Evolutionary conservation across 1,140 invertebrate genomes (phyloP).

Genomic region (Nilaparvata lugens): DNA sequence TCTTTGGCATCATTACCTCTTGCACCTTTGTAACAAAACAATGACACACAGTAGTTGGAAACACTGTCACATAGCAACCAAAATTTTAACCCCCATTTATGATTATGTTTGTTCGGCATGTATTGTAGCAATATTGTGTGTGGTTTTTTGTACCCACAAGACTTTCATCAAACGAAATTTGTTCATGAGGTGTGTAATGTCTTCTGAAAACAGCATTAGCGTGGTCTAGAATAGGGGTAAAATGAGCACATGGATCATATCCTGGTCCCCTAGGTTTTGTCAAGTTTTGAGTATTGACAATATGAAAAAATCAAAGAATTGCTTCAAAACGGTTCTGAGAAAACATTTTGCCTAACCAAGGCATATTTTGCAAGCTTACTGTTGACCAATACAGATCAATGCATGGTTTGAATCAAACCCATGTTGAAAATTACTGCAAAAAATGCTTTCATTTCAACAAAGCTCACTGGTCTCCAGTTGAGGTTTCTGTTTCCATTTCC

Average conservation of each 20-base stretch:
- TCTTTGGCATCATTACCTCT: slow-evolving; percentile 19
- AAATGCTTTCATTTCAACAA: slow-evolving; percentile 5
- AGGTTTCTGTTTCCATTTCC: not conserved
- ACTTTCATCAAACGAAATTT: slow-evolving; percentile 26
- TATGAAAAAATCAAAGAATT: slow-evolving; percentile 16
- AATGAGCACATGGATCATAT: slow-evolving; percentile 13
- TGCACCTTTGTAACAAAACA: slow-evolving; percentile 24
- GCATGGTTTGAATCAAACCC: slow-evolving; percentile 1
- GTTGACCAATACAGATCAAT: slow-evolving; percentile 2
- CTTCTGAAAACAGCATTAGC: slow-evolving; percentile 7
- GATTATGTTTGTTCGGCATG: slow-evolving; percentile 28
- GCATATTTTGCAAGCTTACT: not conserved
- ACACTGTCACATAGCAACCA: slow-evolving; percentile 26
- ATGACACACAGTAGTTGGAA: slow-evolving; percentile 25
- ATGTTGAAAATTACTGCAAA: slow-evolving; percentile 6
- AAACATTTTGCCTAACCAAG: slow-evolving; percentile 15
- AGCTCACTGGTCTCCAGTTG: slow-evolving; percentile 2
- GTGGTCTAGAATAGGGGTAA: slow-evolving; percentile 9
- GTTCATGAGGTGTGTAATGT: slow-evolving; percentile 5
- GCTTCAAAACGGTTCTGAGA: slow-evolving; percentile 8
- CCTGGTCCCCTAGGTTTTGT: not conserved
- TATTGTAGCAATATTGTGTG: slow-evolving; percentile 25
- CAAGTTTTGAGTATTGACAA: slow-evolving; percentile 8
- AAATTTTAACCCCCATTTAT: slow-evolving; percentile 28
- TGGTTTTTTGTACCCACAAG: slow-evolving; percentile 25